Evolutionary conservation across 1,140 invertebrate species (phyloP), one percentile per base, ranked within the genome.

Genomic region (Ceratoteleas bidentatus): DNA sequence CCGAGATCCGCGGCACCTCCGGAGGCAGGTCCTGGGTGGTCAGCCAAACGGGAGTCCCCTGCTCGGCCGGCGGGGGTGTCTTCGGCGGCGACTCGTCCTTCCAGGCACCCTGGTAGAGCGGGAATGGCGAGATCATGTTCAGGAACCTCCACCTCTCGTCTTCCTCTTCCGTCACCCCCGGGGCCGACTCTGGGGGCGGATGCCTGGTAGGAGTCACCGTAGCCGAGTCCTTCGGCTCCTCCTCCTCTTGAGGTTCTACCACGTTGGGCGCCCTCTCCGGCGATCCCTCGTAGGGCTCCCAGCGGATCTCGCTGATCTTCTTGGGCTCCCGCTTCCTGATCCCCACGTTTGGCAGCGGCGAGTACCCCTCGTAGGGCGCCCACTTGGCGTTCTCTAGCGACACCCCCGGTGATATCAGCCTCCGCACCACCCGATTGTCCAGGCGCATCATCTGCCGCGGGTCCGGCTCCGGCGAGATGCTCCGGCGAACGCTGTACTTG

Each of bases 41-140:
- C 6, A 81, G 33, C 90, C 90, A 91, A 7, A 91, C 64, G 0
- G 89, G 88, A 6, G 89, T 78, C 24, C 4, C 24, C 24, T 4
- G 85, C 86, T 0, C 86, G 5, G 0, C 85, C 4, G 75, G 86
- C 2, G 84, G 85, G 2, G 88, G 87, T 10, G 85, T 86, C n/a
- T 66, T 86, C 8, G 88, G 86, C 6, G 90, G 90, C 5, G 90
- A 88, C 11, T 89, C 88, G 33, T 91, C 90, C 53, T 85, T 91
- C 91, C 90, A 92, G 2, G 85, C 91, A n/a, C 91, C 91, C 47
- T 91, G 90, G 32, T 91, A 91, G 0, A 92, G 62, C 0, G 91
- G 91, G 9, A 92, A 91, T 7, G 90, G 89, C 4, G 89, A 87
- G 3, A 91, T 85, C 61, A 88, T 87, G 40, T 90, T 91, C 8